These are phyloP conservation scores for Drosophila watanabei DNA, from an alignment of 1,140 invertebrate genomes.

Conservation along the genomic window DNA sequence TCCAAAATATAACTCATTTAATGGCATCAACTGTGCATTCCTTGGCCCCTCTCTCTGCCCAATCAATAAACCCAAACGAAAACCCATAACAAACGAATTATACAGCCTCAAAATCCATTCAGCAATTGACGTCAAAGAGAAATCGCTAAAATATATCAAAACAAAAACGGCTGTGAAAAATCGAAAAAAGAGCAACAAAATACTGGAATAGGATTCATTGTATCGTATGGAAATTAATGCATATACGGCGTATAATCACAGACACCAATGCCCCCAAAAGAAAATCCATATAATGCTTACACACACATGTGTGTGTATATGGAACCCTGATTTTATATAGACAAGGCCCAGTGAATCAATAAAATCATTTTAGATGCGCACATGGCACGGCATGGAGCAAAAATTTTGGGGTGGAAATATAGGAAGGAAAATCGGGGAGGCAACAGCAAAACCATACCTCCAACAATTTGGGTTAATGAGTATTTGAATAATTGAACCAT, in stretches of 20 bases:
- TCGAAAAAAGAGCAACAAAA: constrained; percentile 5
- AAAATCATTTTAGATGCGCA: constrained; percentile 52
- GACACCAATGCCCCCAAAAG: constrained; percentile 12
- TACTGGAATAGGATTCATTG: constrained; percentile 42
- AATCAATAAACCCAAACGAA: constrained; percentile 9
- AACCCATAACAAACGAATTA: constrained; percentile 6
- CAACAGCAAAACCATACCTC: neutral
- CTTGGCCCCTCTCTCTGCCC: neutral
- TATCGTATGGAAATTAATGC: constrained; percentile 70
- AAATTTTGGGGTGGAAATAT: neutral
- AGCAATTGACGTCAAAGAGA: constrained; percentile 70
- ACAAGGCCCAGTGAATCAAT: constrained; percentile 42
- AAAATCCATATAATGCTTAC: constrained; percentile 10
- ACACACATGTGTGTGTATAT: constrained; percentile 13
- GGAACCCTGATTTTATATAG: constrained; percentile 23
- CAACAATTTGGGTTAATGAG: constrained; percentile 71
- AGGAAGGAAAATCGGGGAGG: neutral
- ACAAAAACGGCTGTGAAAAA: constrained; percentile 19
- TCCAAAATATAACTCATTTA: neutral
- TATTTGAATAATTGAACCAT: constrained; percentile 53
- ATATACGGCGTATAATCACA: constrained; percentile 60
- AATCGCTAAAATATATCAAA: constrained; percentile 39
- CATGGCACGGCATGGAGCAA: constrained; percentile 41
- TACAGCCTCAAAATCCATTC: constrained; percentile 21
- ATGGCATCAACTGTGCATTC: neutral